Base-by-base conservation (phyloP, 2,113 vertebrate genomes). In the Thermophis baileyi region DNA sequence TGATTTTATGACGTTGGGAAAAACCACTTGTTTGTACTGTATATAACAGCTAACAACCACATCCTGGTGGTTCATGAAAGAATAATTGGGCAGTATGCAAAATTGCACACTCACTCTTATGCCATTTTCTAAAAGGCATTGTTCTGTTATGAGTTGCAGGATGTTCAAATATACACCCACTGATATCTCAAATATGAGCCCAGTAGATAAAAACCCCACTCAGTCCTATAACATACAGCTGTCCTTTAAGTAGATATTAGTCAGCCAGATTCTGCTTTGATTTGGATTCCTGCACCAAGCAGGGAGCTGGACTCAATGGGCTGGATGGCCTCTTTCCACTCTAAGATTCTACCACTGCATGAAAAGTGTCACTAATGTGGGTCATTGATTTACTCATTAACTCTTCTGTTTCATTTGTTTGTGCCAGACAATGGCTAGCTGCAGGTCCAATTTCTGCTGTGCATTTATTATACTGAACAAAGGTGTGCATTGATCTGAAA, bases 381-480 rank as follows among this genome's bases (percentile, higher is more conserved):
- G 46, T 44, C 18, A 40, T 69, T 4, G 18, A 57, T 60, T 89
- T 89, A 55, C 20, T 63, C 14, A n/a, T 90, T 53, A 63, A 63
- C 35, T n/a, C 7, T 85, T 85, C 47, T 53, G 49, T 91, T 54
- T 85, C 51, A 18, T 30, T 85, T 89, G 63, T 69, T 24, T 18
- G 25, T 90, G 35, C 49, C 40, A 24, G 14, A 47, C 30, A 46
- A 12, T 3, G 27, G 20, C 30, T 93, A 89, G 8, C 40, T 50
- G 11, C 63, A 86, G 51, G 53, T 92, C 93, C 90, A 92, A 87
- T 92, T 74, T 50, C 85, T 24, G 63, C 55, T 60, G 18, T 92
- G 87, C 54, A 46, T 63, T 92, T 89, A 88, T 93, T 88, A 92
- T 88, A 91, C 50, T 50, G 91, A 93, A 50, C 85, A 92, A 92